Conservation (phyloP, 2,113 vertebrate genomes). For the sheep (Ovis aries) region DNA sequence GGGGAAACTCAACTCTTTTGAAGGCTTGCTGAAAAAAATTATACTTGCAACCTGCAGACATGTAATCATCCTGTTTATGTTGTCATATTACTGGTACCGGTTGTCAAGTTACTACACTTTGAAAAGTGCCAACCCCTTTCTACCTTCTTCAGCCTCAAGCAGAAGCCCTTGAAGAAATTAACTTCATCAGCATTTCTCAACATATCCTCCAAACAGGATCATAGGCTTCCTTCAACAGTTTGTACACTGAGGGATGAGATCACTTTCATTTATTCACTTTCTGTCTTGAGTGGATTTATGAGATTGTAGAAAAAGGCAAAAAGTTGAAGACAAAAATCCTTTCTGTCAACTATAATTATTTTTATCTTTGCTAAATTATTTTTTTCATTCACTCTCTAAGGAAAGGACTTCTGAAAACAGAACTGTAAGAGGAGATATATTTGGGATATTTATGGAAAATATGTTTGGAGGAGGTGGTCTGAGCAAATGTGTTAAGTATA, state of each 20-base stretch:
- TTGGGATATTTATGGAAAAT: background rate
- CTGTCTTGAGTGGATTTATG: background rate
- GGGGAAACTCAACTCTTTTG: conserved; percentile 3
- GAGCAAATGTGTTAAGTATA: background rate
- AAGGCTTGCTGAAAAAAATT: conserved; percentile 30
- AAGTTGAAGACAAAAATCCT: background rate
- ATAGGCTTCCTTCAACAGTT: background rate
- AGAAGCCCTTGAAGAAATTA: background rate
- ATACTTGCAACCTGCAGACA: background rate
- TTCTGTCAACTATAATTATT: background rate
- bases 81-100: background rate
- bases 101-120: conserved; percentile 2
- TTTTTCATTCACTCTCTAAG: background rate
- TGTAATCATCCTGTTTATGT: background rate
- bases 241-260: background rate
- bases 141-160: background rate
- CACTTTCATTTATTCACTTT: background rate
- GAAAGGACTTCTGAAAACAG: background rate
- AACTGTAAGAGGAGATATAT: background rate
- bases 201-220: background rate
- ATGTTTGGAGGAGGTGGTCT: background rate
- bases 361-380: background rate
- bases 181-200: background rate
- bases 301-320: background rate
- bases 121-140: background rate